These are phyloP conservation scores for Nanorana parkeri DNA, from an alignment of 2,113 vertebrate species.

Conservation along the genomic window DNA sequence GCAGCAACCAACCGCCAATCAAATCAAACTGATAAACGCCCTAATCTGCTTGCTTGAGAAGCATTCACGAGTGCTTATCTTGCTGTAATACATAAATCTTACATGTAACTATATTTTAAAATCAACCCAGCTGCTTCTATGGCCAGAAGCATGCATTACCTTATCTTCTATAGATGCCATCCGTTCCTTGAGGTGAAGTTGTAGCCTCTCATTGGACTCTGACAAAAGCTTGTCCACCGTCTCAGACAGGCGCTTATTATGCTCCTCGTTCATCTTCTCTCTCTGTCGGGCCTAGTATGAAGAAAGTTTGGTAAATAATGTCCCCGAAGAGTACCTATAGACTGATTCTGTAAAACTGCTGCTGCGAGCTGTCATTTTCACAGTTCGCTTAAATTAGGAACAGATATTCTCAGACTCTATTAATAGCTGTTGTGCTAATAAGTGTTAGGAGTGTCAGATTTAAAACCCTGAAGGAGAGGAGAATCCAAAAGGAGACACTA, in stretches of 20 bases:
- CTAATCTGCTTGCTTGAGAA: no score
- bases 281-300: conserved; percentile 86
- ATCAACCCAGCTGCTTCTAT: not conserved
- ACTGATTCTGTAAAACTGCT: not conserved
- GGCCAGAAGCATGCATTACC: conserved; percentile 67
- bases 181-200: conserved; percentile 95
- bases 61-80: no score
- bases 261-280: conserved; percentile 98
- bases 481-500: no score
- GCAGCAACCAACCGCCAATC: no score
- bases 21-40: no score
- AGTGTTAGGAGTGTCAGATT: conserved; percentile 8
- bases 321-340: not conserved
- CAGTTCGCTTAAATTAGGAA: conserved; percentile 5
- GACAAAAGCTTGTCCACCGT: conserved; percentile 96
- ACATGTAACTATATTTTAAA: no score
- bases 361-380: not conserved
- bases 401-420: not conserved
- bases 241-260: conserved; percentile 95
- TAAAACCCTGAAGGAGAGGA: not conserved
- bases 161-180: conserved; percentile 98
- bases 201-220: conserved; percentile 95
- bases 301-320: not conserved
- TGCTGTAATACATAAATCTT: no score
- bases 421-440: conserved; percentile 10